These are phyloP conservation scores for Mythimna lalbum DNA, from an alignment of 2,888 invertebrate species.

Conservation along the genomic window DNA sequence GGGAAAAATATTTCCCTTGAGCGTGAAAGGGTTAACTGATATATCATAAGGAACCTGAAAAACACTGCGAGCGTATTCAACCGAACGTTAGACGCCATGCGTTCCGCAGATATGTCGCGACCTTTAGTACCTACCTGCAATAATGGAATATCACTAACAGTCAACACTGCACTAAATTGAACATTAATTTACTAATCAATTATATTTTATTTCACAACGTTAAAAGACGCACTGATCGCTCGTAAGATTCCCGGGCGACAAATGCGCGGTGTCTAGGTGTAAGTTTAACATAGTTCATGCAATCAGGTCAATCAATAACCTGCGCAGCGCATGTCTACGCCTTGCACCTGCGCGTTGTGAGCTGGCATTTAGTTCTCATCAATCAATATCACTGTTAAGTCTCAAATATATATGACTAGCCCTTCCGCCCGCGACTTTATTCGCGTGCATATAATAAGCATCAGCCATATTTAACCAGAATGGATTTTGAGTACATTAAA, in stretches of 20 bases:
- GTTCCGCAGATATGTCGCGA: too few relatives aligned
- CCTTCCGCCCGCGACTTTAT: too few relatives aligned
- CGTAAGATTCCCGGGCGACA: neutral
- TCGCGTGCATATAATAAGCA: too few relatives aligned
- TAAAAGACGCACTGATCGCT: neutral
- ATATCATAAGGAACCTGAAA: too few relatives aligned
- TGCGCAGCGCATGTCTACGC: neutral
- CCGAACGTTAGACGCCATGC: too few relatives aligned
- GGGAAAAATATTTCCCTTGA: too few relatives aligned
- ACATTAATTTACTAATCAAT: neutral
- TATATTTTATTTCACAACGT: neutral
- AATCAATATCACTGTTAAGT: neutral
- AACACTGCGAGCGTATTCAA: too few relatives aligned
- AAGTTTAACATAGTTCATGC: neutral
- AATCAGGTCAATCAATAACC: slow-evolving; percentile 4
- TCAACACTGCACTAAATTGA: neutral
- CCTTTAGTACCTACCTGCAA: neutral
- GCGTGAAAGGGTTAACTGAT: too few relatives aligned
- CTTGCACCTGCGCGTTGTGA: slow-evolving; percentile 1
- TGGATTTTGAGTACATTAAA: too few relatives aligned
- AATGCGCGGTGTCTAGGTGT: neutral
- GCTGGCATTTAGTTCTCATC: neutral
- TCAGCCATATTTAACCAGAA: too few relatives aligned
- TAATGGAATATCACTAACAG: neutral
- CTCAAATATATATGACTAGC: too few relatives aligned